phyloP scores from a whole-genome alignment of 2,888 invertebrate genomes.

The Cordilura impudica region DNA sequence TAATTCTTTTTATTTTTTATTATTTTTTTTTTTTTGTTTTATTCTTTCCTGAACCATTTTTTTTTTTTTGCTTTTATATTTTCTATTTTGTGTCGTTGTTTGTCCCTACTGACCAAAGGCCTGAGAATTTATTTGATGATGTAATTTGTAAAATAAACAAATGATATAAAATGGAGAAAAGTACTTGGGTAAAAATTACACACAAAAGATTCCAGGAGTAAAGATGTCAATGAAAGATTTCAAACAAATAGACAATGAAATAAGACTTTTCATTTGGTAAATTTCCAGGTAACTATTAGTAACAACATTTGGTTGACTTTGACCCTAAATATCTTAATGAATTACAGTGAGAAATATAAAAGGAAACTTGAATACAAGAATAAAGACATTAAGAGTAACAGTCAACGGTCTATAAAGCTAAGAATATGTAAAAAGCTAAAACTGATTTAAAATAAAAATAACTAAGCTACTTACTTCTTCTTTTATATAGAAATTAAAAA shows the following conservation, averaged over 20 bases:
- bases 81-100: not conserved
- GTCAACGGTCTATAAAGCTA: no score
- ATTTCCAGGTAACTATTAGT: no score
- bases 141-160: not conserved
- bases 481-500: no score
- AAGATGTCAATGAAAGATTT: not conserved
- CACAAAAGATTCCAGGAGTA: not conserved
- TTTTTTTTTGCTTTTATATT: not conserved
- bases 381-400: no score
- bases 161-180: not conserved
- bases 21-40: not conserved
- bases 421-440: no score
- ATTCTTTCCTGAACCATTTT: not conserved
- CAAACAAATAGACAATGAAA: not conserved
- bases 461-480: no score
- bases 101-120: not conserved
- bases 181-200: not conserved
- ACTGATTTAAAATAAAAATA: no score
- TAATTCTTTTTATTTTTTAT: not conserved
- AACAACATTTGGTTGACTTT: not conserved
- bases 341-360: no score
- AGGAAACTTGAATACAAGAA: no score
- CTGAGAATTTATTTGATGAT: not conserved
- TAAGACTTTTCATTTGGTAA: no score
- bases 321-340: no score